Conservation (phyloP, 2,797 vertebrate genomes). For the Tinamus major region DNA sequence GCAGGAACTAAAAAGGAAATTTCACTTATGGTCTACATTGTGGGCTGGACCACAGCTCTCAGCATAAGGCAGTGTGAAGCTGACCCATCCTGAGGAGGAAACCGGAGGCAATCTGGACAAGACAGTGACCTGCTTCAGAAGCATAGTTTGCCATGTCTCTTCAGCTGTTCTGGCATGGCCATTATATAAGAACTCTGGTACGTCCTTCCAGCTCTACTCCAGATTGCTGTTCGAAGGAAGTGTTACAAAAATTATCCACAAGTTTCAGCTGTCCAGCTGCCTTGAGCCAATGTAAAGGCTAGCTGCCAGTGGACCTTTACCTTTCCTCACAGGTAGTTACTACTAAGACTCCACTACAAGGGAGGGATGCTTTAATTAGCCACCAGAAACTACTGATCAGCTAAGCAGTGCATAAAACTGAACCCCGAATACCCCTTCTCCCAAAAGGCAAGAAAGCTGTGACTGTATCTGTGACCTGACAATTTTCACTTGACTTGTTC, state of each 20-base stretch:
- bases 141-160: background rate
- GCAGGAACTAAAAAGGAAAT: background rate
- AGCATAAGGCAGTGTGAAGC: background rate
- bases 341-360: background rate
- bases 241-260: background rate
- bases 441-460: background rate
- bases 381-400: background rate
- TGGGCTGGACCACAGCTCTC: background rate
- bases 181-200: background rate
- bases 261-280: accelerated
- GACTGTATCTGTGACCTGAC: background rate
- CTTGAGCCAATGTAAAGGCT: background rate
- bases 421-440: background rate
- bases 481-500: background rate
- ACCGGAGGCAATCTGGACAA: background rate
- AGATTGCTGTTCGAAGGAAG: background rate
- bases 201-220: background rate
- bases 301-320: background rate
- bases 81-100: background rate
- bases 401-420: background rate
- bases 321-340: accelerated
- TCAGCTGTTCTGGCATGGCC: background rate
- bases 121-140: background rate
- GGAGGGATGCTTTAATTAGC: background rate
- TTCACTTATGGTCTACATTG: background rate